Percentiles rank a stretch among this genome's conserved stretches.
These are phyloP conservation scores for Cephus pygmeus DNA, from an alignment of 2,888 invertebrate genomes.

Conservation along the genomic window DNA sequence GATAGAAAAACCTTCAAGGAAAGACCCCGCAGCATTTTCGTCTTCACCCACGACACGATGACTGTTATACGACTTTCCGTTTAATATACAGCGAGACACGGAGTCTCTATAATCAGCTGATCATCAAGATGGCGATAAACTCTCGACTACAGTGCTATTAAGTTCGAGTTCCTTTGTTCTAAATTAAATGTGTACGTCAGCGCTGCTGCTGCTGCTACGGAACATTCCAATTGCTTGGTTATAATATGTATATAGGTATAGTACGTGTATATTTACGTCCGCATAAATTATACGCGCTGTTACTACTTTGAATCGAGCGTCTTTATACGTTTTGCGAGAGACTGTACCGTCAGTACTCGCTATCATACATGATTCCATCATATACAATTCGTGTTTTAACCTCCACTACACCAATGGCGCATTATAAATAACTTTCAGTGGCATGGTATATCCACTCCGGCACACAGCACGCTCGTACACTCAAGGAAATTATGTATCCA, in stretches of 20 bases:
- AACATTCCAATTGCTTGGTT: not conserved
- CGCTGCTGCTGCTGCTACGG: not conserved
- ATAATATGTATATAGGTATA: not conserved
- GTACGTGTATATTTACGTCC: not conserved
- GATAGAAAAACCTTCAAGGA: not conserved
- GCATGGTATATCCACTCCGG: constrained; percentile 16
- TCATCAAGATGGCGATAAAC: not conserved
- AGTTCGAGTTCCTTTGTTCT: not conserved
- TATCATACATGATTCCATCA: constrained; percentile 46
- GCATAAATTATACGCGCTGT: not conserved
- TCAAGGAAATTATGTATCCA: constrained; percentile 43
- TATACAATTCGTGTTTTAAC: constrained; percentile 45
- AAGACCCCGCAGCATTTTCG: not conserved
- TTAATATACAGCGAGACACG: not conserved
- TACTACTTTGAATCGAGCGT: not conserved
- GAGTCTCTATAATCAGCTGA: not conserved
- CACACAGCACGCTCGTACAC: constrained; percentile 15
- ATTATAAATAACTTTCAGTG: constrained; percentile 55
- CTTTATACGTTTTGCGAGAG: constrained; percentile 26
- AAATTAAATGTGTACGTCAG: not conserved
- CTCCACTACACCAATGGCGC: constrained; percentile 40
- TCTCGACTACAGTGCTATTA: not conserved
- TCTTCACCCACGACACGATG: not conserved
- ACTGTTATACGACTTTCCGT: not conserved
- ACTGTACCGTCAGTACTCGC: constrained; percentile 38